Evolutionary conservation across 64 coral and sea anemone genomes (phyloP).

Genomic region (Stichodactyla mertensii): DNA sequence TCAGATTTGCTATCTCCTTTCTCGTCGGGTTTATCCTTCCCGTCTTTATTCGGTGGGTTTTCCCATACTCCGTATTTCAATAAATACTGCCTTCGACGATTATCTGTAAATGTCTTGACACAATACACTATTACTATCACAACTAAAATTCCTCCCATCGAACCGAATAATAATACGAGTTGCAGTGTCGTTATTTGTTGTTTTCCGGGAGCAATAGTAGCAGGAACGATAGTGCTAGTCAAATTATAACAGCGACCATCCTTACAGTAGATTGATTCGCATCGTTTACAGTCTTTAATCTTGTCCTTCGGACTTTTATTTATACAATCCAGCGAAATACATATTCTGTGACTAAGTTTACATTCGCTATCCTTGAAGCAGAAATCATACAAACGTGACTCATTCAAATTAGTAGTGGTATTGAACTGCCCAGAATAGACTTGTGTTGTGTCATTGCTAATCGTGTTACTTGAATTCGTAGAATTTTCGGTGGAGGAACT

Average conservation of each 20-base stretch:
- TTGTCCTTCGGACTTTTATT: background rate
- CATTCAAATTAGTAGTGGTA: background rate
- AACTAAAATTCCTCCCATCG: slow-evolving; percentile 27
- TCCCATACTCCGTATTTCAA: slow-evolving; percentile 27
- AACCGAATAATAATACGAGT: slow-evolving; percentile 24
- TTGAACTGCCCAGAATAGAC: background rate
- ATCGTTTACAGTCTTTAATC: background rate
- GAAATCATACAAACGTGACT: background rate
- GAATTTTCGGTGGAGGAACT: background rate
- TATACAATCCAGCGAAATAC: background rate
- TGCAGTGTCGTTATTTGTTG: background rate
- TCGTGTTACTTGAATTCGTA: background rate
- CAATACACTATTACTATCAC: slow-evolving; percentile 9
- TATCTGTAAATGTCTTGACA: slow-evolving; percentile 23
- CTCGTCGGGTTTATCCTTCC: background rate
- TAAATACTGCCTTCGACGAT: slow-evolving; percentile 6
- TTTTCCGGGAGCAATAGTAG: background rate
- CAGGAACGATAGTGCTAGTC: background rate
- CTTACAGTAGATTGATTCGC: background rate
- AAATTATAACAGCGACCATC: background rate
- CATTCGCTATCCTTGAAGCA: background rate
- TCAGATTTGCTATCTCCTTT: background rate
- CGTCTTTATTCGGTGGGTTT: background rate
- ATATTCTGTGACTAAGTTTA: background rate
- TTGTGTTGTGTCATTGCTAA: background rate